These are phyloP conservation scores for Acanthisitta chloris DNA, from an alignment of 2,113 vertebrate species.

Conservation along the genomic window DNA sequence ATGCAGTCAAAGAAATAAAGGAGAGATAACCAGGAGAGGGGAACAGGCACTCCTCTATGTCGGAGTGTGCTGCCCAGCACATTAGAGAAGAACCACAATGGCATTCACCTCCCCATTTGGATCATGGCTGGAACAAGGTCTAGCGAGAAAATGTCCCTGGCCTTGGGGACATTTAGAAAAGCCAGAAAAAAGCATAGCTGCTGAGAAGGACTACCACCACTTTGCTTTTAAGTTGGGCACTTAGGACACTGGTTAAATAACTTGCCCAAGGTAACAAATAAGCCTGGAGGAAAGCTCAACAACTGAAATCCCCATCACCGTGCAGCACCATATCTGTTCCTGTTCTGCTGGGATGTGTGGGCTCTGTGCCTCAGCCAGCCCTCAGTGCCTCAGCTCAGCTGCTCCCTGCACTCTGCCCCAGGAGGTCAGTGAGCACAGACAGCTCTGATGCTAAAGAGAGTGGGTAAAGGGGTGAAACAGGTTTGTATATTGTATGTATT, in stretches of 20 bases:
- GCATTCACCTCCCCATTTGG: not conserved
- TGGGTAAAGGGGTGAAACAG: not conserved
- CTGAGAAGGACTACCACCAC: not conserved
- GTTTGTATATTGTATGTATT: not conserved
- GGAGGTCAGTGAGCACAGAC: not conserved
- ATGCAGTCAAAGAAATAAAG: not conserved
- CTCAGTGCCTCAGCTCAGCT: not conserved
- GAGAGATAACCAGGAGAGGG: not conserved
- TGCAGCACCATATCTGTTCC: fast-evolving
- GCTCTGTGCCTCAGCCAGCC: fast-evolving
- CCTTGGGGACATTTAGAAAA: not conserved
- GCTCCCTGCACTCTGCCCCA: not conserved
- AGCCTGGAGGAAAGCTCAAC: not conserved
- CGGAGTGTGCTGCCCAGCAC: fast-evolving
- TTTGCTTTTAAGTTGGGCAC: not conserved
- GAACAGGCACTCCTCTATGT: not conserved
- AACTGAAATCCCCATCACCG: not conserved
- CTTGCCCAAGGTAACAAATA: not conserved
- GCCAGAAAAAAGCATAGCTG: not conserved
- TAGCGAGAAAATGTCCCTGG: not conserved
- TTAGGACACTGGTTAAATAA: not conserved
- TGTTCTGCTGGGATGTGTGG: fast-evolving
- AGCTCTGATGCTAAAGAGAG: not conserved
- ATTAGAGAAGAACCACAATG: not conserved
- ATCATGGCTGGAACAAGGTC: not conserved